Evolutionary conservation across 2,113 vertebrate species (phyloP).

Genomic region (Leucoraja erinaceus): DNA sequence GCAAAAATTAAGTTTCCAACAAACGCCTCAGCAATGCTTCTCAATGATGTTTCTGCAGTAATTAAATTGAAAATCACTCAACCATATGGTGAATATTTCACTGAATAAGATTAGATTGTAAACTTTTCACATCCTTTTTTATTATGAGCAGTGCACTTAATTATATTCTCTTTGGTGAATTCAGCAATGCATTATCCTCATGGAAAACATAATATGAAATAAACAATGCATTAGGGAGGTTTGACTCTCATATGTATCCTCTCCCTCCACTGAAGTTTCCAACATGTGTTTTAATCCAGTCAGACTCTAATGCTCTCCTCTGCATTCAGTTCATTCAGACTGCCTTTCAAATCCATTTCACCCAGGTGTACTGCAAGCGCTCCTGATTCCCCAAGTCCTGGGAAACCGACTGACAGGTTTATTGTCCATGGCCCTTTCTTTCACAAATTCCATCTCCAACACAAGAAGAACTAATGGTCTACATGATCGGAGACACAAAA

Average conservation of each 20-base stretch:
- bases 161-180: background rate
- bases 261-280: background rate
- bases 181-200: background rate
- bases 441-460: background rate
- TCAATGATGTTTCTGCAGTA: background rate
- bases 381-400: background rate
- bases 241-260: background rate
- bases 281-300: background rate
- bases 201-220: background rate
- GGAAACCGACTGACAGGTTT: background rate
- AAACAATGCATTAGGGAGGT: background rate
- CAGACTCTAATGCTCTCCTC: background rate
- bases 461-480: too few species aligned
- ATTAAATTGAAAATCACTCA: slow-evolving; percentile 2
- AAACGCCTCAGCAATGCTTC: background rate
- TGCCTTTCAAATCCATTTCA: background rate
- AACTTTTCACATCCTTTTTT: background rate
- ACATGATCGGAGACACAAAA: too few species aligned
- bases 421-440: background rate
- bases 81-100: background rate
- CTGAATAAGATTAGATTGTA: background rate
- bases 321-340: background rate
- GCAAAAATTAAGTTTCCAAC: background rate
- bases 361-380: background rate
- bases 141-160: background rate